Conservation (phyloP, 2,888 invertebrate species). For the Branchellion lobata region DNA sequence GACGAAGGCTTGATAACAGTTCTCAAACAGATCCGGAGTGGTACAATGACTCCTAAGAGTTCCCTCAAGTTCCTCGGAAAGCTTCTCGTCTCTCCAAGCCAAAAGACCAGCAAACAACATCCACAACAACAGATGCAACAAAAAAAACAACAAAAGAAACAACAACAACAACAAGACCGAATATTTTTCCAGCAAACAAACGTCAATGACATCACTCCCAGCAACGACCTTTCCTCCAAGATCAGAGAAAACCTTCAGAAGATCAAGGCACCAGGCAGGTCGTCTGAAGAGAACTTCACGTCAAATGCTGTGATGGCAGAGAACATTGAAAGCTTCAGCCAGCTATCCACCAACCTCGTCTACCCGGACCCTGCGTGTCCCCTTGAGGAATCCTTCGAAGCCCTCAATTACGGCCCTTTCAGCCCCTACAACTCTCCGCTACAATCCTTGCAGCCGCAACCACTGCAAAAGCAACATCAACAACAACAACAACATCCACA, state of each 20-base stretch:
- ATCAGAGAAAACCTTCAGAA: background rate
- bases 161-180: background rate
- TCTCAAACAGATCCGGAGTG: background rate
- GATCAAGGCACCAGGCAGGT: background rate
- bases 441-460: background rate
- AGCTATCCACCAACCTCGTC: too few species aligned
- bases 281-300: background rate
- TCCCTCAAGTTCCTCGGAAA: conserved; percentile 2
- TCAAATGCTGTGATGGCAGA: background rate
- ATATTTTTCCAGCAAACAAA: background rate
- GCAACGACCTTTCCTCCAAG: background rate
- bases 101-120: background rate
- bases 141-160: background rate
- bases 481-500: too few species aligned
- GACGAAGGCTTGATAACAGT: background rate
- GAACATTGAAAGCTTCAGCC: too few species aligned
- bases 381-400: too few species aligned
- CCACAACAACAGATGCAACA: too few species aligned
- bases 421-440: background rate
- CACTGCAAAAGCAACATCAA: background rate
- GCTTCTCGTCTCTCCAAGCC: background rate
- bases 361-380: too few species aligned
- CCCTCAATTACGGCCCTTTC: background rate
- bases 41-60: background rate
- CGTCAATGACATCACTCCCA: background rate